phyloP scores from a whole-genome alignment of 2,797 vertebrate species.

The Hybognathus amarus region DNA sequence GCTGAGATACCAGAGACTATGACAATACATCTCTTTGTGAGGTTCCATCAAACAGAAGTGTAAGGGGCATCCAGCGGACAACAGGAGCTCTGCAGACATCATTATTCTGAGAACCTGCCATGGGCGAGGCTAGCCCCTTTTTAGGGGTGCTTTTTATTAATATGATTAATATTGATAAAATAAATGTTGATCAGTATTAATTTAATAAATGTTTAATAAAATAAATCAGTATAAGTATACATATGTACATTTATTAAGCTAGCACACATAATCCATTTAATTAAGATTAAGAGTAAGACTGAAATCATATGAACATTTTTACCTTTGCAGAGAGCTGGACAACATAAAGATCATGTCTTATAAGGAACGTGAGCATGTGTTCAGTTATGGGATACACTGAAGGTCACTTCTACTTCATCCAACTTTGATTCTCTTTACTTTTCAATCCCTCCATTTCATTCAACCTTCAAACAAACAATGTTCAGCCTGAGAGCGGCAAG shows the following conservation, averaged over 20 bases:
- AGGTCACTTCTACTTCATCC: slow-evolving; percentile 18
- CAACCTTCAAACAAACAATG: slow-evolving; percentile 70
- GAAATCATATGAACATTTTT: background rate
- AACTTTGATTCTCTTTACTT: slow-evolving; percentile 59
- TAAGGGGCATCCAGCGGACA: slow-evolving; percentile 49
- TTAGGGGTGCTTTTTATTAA: too few relatives aligned
- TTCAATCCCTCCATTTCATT: slow-evolving; percentile 56
- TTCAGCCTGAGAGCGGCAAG: slow-evolving; percentile 63
- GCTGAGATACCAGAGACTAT: slow-evolving; percentile 72
- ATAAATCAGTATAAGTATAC: background rate
- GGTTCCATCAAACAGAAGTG: slow-evolving; percentile 52
- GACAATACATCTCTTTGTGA: slow-evolving; percentile 64
- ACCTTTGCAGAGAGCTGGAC: background rate
- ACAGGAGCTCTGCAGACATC: slow-evolving; percentile 47
- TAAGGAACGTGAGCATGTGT: background rate
- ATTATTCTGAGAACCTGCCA: background rate
- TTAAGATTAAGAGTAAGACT: background rate
- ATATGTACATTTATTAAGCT: background rate
- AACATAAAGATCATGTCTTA: slow-evolving; percentile 7
- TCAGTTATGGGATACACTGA: slow-evolving; percentile 19
- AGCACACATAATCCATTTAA: background rate
- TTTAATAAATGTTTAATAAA: background rate
- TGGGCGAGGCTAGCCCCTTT: too few relatives aligned
- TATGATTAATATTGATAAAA: background rate
- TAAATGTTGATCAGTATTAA: background rate